These are phyloP conservation scores for Cyanoliseus patagonus DNA, from an alignment of 2,113 vertebrate genomes.

Conservation along the genomic window DNA sequence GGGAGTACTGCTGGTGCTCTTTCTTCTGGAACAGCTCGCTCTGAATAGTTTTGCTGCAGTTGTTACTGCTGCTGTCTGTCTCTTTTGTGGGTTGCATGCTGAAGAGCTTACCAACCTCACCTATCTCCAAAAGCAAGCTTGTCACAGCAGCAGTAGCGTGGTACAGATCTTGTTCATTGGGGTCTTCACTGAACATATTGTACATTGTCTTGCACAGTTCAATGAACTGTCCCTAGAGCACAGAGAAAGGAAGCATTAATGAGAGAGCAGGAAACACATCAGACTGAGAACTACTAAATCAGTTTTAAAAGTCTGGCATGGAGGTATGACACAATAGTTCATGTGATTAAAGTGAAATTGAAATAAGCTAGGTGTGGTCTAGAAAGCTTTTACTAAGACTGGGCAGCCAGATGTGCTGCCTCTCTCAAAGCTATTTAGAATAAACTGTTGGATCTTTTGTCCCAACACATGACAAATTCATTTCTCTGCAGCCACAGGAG, in stretches of 20 bases:
- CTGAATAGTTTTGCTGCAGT: slow-evolving; percentile 6
- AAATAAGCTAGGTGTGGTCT: background rate
- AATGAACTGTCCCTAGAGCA: slow-evolving; percentile 91
- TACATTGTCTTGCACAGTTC: slow-evolving; percentile 97
- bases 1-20: slow-evolving; percentile 45
- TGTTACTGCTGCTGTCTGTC: background rate
- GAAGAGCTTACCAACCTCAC: slow-evolving; percentile 95
- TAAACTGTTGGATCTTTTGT: background rate
- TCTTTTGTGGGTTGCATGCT: slow-evolving; percentile 51
- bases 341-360: background rate
- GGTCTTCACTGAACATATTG: slow-evolving; percentile 96
- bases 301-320: background rate
- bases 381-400: background rate
- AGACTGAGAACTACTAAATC: background rate
- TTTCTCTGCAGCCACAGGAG: background rate
- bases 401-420: background rate
- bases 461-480: background rate
- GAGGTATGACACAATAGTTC: background rate
- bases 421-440: background rate
- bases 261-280: background rate
- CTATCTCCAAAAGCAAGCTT: slow-evolving; percentile 95
- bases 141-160: slow-evolving; percentile 95
- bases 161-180: slow-evolving; percentile 92
- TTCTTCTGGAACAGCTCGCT: slow-evolving; percentile 68
- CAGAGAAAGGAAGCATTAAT: background rate